phyloP scores from a whole-genome alignment of 2,113 vertebrate genomes.

The Capreolus pygargus region DNA sequence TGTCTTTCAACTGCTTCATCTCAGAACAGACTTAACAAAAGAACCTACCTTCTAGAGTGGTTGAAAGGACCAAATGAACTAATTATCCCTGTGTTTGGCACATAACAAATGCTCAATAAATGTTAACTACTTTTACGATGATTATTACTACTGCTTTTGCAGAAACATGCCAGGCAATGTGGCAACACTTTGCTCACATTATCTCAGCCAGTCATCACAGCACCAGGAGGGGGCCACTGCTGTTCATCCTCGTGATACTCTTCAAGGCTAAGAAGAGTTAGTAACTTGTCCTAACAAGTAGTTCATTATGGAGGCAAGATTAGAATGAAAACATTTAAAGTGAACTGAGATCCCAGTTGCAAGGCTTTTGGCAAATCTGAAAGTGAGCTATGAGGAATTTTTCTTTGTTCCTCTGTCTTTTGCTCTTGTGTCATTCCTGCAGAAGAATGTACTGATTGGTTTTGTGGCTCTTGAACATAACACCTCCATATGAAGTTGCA shows the following conservation, averaged over 20 bases:
- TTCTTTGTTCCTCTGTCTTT: not conserved
- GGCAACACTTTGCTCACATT: not conserved
- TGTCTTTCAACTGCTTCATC: not conserved
- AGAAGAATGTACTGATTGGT: not conserved
- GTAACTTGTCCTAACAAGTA: not conserved
- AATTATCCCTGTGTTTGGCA: not conserved
- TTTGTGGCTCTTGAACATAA: not conserved
- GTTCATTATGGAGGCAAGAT: not conserved
- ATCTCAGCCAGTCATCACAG: not conserved
- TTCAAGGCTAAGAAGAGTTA: not conserved
- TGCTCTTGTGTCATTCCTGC: not conserved
- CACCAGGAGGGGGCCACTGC: not conserved
- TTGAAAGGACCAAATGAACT: not conserved
- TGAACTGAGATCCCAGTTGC: not conserved
- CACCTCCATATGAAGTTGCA: not conserved
- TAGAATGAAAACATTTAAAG: not conserved
- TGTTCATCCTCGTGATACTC: not conserved
- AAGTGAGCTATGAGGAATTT: not conserved
- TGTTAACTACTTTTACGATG: not conserved
- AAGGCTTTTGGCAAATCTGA: not conserved
- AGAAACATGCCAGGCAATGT: not conserved
- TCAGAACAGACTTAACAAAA: not conserved
- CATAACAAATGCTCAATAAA: not conserved
- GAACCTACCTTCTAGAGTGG: not conserved
- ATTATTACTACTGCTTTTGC: not conserved